phyloP scores from a whole-genome alignment of 1,140 invertebrate species.

The Drosophila kurseongensis region DNA sequence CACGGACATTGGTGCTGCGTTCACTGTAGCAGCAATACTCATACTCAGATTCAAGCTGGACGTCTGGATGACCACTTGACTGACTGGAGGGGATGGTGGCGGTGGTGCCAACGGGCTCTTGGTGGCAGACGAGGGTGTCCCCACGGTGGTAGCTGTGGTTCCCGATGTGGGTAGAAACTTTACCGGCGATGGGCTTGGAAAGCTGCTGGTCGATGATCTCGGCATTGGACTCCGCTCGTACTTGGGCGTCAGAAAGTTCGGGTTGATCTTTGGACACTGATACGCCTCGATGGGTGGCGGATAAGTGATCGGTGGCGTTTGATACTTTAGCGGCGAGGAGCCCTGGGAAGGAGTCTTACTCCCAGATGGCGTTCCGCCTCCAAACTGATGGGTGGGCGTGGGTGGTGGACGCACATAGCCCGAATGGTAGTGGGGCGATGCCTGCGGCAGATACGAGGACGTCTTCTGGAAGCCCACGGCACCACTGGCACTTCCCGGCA shows the following conservation, averaged over 20 bases:
- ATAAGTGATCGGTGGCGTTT: constrained; percentile 79
- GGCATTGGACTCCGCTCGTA: constrained; percentile 68
- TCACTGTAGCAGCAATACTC: constrained; percentile 21
- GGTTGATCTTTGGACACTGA: constrained; percentile 83
- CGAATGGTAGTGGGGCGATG: constrained; percentile 73
- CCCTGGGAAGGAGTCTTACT: constrained; percentile 54
- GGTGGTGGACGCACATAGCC: constrained; percentile 65
- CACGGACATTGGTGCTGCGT: constrained; percentile 26
- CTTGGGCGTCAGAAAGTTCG: constrained; percentile 81
- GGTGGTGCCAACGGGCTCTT: constrained; percentile 24
- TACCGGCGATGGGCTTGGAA: constrained; percentile 52
- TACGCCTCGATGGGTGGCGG: constrained; percentile 83
- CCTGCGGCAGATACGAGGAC: constrained; percentile 73
- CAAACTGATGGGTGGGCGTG: constrained; percentile 57
- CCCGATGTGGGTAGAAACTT: constrained; percentile 37
- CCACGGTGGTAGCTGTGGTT: constrained; percentile 3
- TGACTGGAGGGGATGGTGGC: constrained; percentile 25
- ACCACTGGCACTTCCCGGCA: constrained; percentile 47
- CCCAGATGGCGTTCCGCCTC: constrained; percentile 28
- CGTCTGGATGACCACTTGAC: constrained; percentile 37
- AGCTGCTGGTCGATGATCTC: constrained; percentile 26
- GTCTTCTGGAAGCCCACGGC: constrained; percentile 61
- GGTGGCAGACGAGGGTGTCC: constrained; percentile 21
- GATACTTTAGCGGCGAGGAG: constrained; percentile 72
- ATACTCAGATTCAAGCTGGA: constrained; percentile 59